Evolutionary conservation across 1,140 invertebrate genomes (phyloP).

Genomic region (Triops longicaudatus): DNA sequence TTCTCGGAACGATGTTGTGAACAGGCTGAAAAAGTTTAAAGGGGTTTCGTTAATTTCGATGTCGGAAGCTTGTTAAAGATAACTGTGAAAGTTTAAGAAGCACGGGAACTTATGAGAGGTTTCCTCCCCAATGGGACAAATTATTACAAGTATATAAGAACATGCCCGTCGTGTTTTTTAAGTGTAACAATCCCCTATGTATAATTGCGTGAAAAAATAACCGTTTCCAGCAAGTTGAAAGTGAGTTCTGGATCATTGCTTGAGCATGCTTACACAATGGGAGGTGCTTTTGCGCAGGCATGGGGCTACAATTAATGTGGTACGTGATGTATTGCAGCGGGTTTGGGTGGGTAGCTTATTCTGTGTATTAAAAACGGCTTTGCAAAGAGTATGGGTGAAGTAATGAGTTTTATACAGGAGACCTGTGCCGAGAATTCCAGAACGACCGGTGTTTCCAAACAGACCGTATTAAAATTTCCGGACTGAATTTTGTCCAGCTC

Average conservation of each 20-base stretch:
- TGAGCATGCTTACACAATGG: background rate
- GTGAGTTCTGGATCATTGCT: background rate
- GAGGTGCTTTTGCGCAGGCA: too few species aligned
- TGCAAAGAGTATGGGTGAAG: background rate
- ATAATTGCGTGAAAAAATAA: conserved; percentile 13
- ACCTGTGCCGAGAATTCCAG: conserved; percentile 2
- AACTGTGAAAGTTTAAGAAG: background rate
- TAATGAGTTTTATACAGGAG: background rate
- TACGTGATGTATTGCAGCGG: background rate
- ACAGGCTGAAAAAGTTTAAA: background rate
- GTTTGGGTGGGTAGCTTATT: background rate
- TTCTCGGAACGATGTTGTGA: background rate
- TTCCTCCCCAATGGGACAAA: too few species aligned
- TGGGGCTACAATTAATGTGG: too few species aligned
- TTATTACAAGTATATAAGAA: background rate
- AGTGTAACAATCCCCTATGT: background rate
- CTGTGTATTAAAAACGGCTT: background rate
- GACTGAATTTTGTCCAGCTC: too few species aligned
- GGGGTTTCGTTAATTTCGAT: background rate
- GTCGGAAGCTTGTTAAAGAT: background rate
- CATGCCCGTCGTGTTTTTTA: background rate
- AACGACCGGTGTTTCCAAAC: background rate
- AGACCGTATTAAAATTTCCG: background rate
- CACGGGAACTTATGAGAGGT: background rate
- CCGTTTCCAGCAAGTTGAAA: background rate